phyloP scores from a whole-genome alignment of 2,113 vertebrate genomes.

The Channa maculata region DNA sequence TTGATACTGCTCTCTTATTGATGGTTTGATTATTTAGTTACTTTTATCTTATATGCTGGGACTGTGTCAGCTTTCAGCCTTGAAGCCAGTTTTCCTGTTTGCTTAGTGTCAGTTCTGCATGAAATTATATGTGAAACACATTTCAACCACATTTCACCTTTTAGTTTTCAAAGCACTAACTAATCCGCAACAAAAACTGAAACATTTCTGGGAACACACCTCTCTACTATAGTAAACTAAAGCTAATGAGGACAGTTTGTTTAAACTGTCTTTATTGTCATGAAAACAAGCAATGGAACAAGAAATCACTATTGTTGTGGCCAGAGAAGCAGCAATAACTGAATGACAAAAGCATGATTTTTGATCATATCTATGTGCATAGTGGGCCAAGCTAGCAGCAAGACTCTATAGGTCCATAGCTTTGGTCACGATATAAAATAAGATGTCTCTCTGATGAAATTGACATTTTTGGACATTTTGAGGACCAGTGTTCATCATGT shows the following conservation, averaged over 20 bases:
- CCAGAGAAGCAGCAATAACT: neutral
- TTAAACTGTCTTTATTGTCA: no score
- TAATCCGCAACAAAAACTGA: neutral
- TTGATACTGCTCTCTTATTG: no score
- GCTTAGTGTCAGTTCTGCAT: slow-evolving; percentile 11
- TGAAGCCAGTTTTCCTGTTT: slow-evolving; percentile 29
- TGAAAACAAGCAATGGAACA: neutral
- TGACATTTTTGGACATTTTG: neutral
- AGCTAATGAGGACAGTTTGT: no score
- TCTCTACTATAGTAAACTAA: no score
- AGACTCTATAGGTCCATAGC: neutral
- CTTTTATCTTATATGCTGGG: slow-evolving; percentile 59
- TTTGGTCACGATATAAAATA: neutral
- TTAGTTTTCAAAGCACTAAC: neutral
- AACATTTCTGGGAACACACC: no score
- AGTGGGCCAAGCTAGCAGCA: no score
- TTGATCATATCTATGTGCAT: neutral
- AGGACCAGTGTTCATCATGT: neutral
- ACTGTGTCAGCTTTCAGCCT: slow-evolving; percentile 39
- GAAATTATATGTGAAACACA: neutral
- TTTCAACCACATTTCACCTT: neutral
- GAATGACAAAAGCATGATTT: neutral
- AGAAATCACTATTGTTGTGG: neutral
- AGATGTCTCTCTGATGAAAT: neutral
- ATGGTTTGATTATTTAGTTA: slow-evolving; percentile 71